Conservation (phyloP, 2,797 vertebrate species). For the Darevskia mixta region DNA sequence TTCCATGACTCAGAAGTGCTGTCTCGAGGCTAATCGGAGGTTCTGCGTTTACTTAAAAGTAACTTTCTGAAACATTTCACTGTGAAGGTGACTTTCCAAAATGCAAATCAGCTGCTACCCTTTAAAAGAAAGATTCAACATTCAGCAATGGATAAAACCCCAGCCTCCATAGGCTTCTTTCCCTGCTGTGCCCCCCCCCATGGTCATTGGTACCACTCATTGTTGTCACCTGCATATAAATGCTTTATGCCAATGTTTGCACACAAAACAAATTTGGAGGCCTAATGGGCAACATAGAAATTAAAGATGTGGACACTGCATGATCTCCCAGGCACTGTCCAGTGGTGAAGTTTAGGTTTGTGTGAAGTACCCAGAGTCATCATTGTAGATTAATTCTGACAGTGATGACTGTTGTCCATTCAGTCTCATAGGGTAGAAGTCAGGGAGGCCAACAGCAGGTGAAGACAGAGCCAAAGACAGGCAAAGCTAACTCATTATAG, state of each 20-base stretch:
- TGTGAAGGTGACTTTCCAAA: conserved; percentile 39
- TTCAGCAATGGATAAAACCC: neutral
- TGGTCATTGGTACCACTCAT: neutral
- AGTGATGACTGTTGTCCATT: too few species aligned
- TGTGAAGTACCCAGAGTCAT: neutral
- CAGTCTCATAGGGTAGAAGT: too few species aligned
- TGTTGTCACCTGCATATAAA: neutral
- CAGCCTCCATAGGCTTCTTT: neutral
- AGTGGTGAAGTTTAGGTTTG: neutral
- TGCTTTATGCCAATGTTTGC: neutral
- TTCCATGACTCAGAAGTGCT: conserved; percentile 28
- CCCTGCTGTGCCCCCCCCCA: neutral
- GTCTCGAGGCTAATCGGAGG: conserved; percentile 20
- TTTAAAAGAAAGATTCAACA: neutral
- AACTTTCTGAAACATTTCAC: conserved; percentile 8
- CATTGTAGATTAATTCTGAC: neutral
- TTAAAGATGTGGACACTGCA: too few species aligned
- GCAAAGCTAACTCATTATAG: too few species aligned
- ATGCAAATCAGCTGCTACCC: conserved; percentile 9
- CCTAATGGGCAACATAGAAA: neutral
- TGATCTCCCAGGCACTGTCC: too few species aligned
- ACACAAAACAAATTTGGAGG: neutral
- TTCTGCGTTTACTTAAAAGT: conserved; percentile 7
- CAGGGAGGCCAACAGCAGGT: too few species aligned
- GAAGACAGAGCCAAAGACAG: too few species aligned